Evolutionary conservation across 2,797 vertebrate species (phyloP), one percentile per base, ranked within the genome.

Genomic region (Labeo calbasu): DNA sequence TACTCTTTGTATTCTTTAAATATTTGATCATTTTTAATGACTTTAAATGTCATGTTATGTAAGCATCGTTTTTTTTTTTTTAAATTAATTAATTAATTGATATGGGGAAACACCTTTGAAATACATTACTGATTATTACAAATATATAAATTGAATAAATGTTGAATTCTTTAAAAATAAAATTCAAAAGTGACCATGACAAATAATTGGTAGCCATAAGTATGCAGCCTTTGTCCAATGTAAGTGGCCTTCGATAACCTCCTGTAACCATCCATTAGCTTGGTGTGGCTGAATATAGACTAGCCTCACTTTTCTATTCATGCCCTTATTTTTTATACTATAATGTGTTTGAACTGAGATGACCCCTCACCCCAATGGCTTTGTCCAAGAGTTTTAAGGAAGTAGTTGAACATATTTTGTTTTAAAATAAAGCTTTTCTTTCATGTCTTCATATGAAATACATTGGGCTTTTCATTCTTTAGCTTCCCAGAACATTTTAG

Each of bases 201-300:
- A 50, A 50, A 51, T 65, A 68, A 68, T 36, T 53, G 48, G 28
- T 40, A 23, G 46, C 19, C 17, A 11, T 17, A 55, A 19, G 21
- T 25, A 55, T 61, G 8, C 17, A 6, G 53, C 23, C 25, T 28
- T 71, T 68, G 48, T n/a, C 53, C 21, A 59, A 12, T 19, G 28
- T n/a, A 40, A 36, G 32, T 50, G 53, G 32, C 28, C 21, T 69
- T 23, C 3, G 1, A 53, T n/a, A 40, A 40, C 77, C 25, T n/a
- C 21, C 43, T 40, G n/a, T 25, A 69, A 80, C 21, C 53, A 81
- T 81, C 23, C 23, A 79, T 66, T 50, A 71, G 0, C 53, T 48
- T 43, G 32, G 25, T 53, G 10, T 53, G 48, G 28, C 36, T 25
- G 2, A 50, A 32, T 40, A 65, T 48, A 61, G 76, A 68, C 61